Conservation (phyloP, 2,797 vertebrate genomes). For the Mallotus villosus region DNA sequence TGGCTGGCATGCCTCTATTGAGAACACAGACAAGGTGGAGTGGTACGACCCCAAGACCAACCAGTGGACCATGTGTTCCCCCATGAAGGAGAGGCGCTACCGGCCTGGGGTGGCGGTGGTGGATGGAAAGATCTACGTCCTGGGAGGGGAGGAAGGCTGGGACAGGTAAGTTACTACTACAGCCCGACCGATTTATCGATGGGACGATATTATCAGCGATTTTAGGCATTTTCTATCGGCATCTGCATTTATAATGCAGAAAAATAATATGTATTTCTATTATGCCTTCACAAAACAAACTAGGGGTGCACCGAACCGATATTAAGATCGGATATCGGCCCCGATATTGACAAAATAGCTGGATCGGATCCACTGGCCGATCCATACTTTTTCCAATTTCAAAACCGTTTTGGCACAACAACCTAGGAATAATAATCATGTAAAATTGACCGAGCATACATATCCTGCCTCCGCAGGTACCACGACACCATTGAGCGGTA, state of each 20-base stretch:
- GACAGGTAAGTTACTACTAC: constrained; percentile 68
- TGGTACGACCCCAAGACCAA: constrained; percentile 80
- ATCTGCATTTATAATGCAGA: no score
- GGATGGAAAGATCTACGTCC: constrained; percentile 79
- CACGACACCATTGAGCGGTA: constrained; percentile 83
- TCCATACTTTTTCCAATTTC: no score
- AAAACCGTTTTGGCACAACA: neutral
- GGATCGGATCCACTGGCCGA: no score
- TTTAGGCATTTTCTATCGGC: no score
- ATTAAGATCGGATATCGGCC: no score
- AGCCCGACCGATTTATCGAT: no score
- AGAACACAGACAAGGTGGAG: constrained; percentile 84
- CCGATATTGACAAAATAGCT: no score
- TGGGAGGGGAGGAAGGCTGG: constrained; percentile 83
- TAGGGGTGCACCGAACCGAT: no score
- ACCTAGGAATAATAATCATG: neutral
- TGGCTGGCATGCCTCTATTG: constrained; percentile 81
- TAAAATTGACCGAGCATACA: no score
- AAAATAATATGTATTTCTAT: no score
- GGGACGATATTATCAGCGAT: no score
- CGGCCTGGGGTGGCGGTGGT: constrained; percentile 79
- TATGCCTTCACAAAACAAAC: no score
- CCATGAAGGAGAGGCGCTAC: constrained; percentile 82
- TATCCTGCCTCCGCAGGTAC: constrained; percentile 62
- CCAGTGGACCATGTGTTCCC: constrained; percentile 82